These are phyloP conservation scores for Trachemys scripta DNA, from an alignment of 2,113 vertebrate genomes.

Conservation along the genomic window DNA sequence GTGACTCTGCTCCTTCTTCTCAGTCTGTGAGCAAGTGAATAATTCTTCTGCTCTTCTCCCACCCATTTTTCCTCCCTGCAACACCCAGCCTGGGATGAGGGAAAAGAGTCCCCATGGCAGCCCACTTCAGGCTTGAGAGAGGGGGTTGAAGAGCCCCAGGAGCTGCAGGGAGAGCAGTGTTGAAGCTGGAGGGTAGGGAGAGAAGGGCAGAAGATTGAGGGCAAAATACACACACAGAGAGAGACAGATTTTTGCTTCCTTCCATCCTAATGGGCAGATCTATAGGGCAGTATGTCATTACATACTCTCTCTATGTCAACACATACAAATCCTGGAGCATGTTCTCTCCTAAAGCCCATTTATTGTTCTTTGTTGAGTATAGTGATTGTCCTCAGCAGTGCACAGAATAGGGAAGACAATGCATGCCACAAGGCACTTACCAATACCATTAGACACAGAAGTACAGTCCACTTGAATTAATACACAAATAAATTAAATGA, in stretches of 20 bases:
- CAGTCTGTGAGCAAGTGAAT: not conserved
- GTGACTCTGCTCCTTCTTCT: not conserved
- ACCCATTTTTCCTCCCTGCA: not conserved
- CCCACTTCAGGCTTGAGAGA: too few relatives aligned
- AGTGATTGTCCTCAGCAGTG: not conserved
- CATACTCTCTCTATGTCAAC: not conserved
- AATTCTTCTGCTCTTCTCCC: not conserved
- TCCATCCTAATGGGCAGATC: not conserved
- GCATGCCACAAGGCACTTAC: not conserved
- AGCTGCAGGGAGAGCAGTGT: not conserved
- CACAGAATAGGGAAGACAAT: not conserved
- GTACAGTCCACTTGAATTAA: conserved; percentile 13
- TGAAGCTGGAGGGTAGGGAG: not conserved
- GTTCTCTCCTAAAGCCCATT: not conserved
- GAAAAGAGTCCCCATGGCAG: not conserved
- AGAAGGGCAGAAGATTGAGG: not conserved
- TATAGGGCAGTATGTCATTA: not conserved
- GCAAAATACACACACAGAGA: not conserved
- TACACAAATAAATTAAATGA: not conserved
- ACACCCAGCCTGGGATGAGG: not conserved
- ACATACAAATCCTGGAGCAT: not conserved
- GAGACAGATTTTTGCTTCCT: not conserved
- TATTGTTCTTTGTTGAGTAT: conserved; percentile 10
- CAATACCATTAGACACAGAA: not conserved
- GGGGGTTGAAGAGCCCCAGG: not conserved